Evolutionary conservation across 2,888 invertebrate species (phyloP), one percentile per base, ranked within the genome.

Genomic region (Cheilosia scutellata): DNA sequence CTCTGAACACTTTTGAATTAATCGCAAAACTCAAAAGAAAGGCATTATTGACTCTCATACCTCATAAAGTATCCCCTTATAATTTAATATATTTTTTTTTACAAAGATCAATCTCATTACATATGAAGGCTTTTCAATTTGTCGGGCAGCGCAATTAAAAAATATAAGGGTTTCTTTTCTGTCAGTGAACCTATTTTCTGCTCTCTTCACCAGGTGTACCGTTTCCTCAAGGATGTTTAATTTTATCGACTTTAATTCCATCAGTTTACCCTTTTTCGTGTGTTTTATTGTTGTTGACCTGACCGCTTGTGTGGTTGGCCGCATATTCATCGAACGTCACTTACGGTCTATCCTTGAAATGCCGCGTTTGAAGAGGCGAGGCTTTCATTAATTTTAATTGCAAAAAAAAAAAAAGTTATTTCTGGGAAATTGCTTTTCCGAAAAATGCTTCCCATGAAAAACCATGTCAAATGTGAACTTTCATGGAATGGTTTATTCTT

Each of bases 71-170:
- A 16, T 44, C 16, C 44, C 20, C 16, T 20, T 7, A 47, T 47
- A 16, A 6, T 4, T 20, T 47, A 47, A 47, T 20, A 2, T 47
- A 20, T 29, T 51, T 53, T 53, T 33, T 29, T 51, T 51, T 44
- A 31, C 66, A 80, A 80, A 80, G 62, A 66, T 66, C 66, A 80
- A 74, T 68, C 44, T 47, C 65, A 47, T 47, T 53, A 27, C 65
- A 65, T 25, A 57, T 47, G 62, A 47, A 63, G 49, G n/a, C 13
- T 57, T 55, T 77, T 57, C 51, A 68, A 58, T 51, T 27, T 55
- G 31, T n/a, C 55, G 16, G 16, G 4, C 0, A 27, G 11, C 16
- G 20, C 20, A 20, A 47, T 47, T 47, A 7, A 47, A 44, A 42
- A 42, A 44, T 16, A 44, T 16, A 44, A 37, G 4, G 29, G n/a